phyloP scores from a whole-genome alignment of 2,113 vertebrate genomes.

The Scytalopus superciliaris region DNA sequence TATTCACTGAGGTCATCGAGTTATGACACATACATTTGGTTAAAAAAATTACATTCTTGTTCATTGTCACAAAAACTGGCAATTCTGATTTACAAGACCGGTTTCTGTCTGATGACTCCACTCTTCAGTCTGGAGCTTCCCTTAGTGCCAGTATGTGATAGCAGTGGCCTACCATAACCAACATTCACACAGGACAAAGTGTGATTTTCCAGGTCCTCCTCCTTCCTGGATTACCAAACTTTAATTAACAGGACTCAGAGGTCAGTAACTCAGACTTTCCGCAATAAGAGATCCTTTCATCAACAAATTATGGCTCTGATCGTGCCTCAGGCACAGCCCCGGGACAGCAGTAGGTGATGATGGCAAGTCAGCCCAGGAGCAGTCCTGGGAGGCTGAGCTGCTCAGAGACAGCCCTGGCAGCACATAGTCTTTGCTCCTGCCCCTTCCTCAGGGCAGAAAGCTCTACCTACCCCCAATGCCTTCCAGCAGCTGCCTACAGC shows the following conservation, averaged over 20 bases:
- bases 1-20: constrained; percentile 46
- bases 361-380: not conserved
- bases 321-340: not conserved
- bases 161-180: not conserved
- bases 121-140: not conserved
- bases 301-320: not conserved
- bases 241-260: constrained; percentile 32
- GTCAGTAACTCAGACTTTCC: not conserved
- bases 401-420: not conserved
- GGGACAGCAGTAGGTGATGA: not conserved
- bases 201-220: constrained; percentile 7
- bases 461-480: rapidly evolving
- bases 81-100: constrained; percentile 16
- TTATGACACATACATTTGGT: constrained; percentile 55
- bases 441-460: not conserved
- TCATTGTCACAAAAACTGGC: constrained; percentile 48
- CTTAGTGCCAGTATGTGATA: not conserved
- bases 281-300: constrained; percentile 13
- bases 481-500: not conserved
- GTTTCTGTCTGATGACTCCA: not conserved
- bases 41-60: constrained; percentile 62
- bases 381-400: not conserved
- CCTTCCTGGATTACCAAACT: not conserved
- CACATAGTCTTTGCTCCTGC: not conserved
- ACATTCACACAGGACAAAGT: not conserved